Evolutionary conservation across 2,797 vertebrate species (phyloP), one percentile per base, ranked within the genome.

Genomic region (Bovichtus diacanthus): DNA sequence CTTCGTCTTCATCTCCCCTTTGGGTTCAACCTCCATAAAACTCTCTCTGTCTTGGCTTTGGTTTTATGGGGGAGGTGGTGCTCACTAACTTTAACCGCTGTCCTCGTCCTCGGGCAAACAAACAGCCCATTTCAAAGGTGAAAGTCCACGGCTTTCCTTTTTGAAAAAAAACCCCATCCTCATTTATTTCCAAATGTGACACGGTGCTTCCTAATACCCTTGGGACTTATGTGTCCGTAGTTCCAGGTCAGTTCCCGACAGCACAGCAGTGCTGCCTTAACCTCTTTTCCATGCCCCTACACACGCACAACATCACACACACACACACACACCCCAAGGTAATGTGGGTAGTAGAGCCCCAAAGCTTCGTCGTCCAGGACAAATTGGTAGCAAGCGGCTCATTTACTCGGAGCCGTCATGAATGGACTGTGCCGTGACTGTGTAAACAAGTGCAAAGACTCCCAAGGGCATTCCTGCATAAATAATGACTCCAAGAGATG

Each of bases 301-400:
- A 56, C 71, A 70, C 70, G 61, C 38, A 82, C 68, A 44, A 47
- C 59, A 58, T n/a, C 55, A 21, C 25, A 34, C 43, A 53, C 74
- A 44, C 47, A 78, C 74, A 44, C 47, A 78, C 61, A 78, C 41
- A 74, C 70, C 47, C 83, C 78, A 68, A 74, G 87, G 88, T 82
- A 88, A 87, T 64, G 82, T 59, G 89, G 83, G 82, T 70, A 85
- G 85, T 59, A 31, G 86, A 75, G 87, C 83, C 90, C 87, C 86
- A 83, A 82, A 86, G 90, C 89, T 83, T 87, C 82, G 76, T 81
- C 67, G 85, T 88, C 90, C 90, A 82, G 91, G 91, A 94, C 93
- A 94, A 94, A 94, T 94, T 94, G 93, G 90, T 88, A 90, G 90
- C 90, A 71, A 90, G 92, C 88, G 92, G 90, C 93, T 95, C 93